Conservation (phyloP, 1,140 invertebrate genomes). For the Harlomillsia oculata region DNA sequence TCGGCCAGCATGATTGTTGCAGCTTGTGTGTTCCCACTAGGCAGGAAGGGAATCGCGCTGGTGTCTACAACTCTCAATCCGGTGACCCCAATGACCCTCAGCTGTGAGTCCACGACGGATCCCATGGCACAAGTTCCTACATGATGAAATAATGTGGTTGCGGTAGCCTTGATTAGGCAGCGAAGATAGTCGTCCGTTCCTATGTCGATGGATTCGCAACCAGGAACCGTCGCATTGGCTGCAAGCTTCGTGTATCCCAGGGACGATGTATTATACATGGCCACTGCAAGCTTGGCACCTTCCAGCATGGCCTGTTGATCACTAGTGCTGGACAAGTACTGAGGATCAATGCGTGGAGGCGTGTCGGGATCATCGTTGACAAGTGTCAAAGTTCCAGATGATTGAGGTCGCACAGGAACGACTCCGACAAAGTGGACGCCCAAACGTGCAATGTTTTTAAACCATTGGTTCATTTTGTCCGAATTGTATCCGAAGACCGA, state of each 20-base stretch:
- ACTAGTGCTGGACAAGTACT: conserved; percentile 19
- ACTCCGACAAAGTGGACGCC: conserved; percentile 78
- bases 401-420: conserved; percentile 48
- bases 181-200: conserved; percentile 77
- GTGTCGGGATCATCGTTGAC: conserved; percentile 1
- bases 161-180: conserved; percentile 66
- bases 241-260: conserved; percentile 6
- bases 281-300: conserved; percentile 1
- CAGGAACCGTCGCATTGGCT: conserved; percentile 56
- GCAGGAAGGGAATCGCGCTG: background rate
- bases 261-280: background rate
- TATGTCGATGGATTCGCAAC: conserved; percentile 61
- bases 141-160: conserved; percentile 72
- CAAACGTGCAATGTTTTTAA: conserved; percentile 61
- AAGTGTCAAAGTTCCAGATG: conserved; percentile 4
- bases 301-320: conserved; percentile 14
- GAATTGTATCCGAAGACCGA: conserved; percentile 51
- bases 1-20: background rate
- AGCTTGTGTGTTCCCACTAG: background rate
- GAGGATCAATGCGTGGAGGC: conserved; percentile 14
- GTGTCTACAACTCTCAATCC: background rate
- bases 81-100: conserved; percentile 43
- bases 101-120: conserved; percentile 36
- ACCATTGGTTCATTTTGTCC: no score
- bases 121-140: conserved; percentile 63